Percentiles rank a stretch among this genome's conserved stretches.
Evolutionary conservation across 2,113 vertebrate species (phyloP).

Genomic region (Chamaetylas fuelleborni): DNA sequence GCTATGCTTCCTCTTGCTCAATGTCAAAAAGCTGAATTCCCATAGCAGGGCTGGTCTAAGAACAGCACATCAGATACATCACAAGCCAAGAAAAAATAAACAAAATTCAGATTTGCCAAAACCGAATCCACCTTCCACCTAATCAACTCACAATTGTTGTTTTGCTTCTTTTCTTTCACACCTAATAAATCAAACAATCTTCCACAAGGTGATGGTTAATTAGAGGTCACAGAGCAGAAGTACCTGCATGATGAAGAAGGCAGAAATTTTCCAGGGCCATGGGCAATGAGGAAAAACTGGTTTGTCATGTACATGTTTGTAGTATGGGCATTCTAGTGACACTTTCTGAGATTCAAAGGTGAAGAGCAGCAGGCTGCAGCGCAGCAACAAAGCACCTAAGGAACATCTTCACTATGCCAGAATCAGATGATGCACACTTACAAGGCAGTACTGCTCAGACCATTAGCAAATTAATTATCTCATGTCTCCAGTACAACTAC

Average conservation of each 20-base stretch:
- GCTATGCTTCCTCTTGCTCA: background rate
- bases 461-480: background rate
- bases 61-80: background rate
- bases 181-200: background rate
- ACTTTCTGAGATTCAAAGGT: background rate
- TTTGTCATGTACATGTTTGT: background rate
- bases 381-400: background rate
- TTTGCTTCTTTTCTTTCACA: background rate
- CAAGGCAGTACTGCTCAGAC: background rate
- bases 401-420: background rate
- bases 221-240: background rate
- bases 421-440: background rate
- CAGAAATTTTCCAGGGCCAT: background rate
- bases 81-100: background rate
- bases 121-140: background rate
- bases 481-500: background rate
- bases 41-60: background rate
- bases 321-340: accelerated
- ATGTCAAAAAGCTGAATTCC: background rate
- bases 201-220: background rate
- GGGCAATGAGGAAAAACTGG: background rate
- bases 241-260: background rate
- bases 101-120: background rate
- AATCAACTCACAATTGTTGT: background rate
- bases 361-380: background rate